Evolutionary conservation across 2,888 invertebrate genomes (phyloP), one percentile per base, ranked within the genome.

Genomic region (Dascillus cervinus): DNA sequence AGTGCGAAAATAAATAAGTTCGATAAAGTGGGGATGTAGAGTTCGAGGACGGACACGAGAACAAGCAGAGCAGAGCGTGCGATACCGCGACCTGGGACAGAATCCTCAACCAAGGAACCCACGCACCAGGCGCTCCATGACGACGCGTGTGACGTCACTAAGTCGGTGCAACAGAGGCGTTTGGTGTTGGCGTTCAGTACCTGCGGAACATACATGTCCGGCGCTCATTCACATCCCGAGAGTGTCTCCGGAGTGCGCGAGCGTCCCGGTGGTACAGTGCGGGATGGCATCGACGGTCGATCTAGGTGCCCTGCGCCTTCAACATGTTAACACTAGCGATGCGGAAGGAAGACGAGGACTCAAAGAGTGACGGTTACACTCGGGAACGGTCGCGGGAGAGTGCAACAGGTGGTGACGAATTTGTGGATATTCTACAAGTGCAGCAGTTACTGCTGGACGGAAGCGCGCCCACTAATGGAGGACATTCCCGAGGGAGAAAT

Each of bases 361-460:
- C 55, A 66, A 67, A 50, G 64, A 64, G 51, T 51, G 42, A 45
- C 43, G 47, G 44, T 46, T 52, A 53, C 44, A 49, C 45, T 50
- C 55, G 60, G 42, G 53, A 46, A 41, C 44, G 51, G 21, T 41
- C 50, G 24, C 44, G 49, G 33, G 49, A 49, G 33, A 34, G 33
- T 40, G 37, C 39, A 32, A 34, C 39, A 37, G 33, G 39, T 39
- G 32, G 9, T 24, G 80, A 81, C 67, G 86, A 86, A 67, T 86
- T 82, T 67, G 84, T 86, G 62, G 86, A 86, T 66, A 85, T 85
- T 53, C 74, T 85, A 34, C 85, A 85, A 62, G 85, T 85, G 62
- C 83, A 83, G 56, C 77, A 83, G 61, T 66, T 83, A 51, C 70
- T 83, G 50, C 70, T 83, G 61, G 76, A 75, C 46, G 46, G 50